These are phyloP conservation scores for Vireo griseus DNA, from an alignment of 2,797 vertebrate genomes.

Conservation along the genomic window DNA sequence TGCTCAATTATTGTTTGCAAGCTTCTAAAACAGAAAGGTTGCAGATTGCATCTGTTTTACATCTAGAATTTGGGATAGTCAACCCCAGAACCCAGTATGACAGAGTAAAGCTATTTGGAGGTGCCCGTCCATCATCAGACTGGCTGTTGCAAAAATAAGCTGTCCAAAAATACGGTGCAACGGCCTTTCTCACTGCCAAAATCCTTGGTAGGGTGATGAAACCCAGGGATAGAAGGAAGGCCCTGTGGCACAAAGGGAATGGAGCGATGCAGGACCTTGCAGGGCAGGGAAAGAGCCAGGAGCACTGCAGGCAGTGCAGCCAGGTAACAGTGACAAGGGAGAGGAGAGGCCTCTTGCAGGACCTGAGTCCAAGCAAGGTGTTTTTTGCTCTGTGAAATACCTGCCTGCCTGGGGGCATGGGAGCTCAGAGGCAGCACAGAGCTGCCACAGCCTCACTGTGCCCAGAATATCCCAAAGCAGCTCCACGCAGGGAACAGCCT, in stretches of 20 bases:
- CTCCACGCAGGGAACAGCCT: background rate
- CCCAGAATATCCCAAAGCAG: background rate
- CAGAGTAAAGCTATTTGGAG: background rate
- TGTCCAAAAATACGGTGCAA: background rate
- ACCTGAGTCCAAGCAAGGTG: background rate
- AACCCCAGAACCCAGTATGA: accelerated
- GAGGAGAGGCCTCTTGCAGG: background rate
- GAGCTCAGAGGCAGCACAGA: accelerated
- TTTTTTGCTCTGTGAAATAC: background rate
- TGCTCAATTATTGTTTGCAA: background rate
- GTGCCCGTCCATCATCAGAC: background rate
- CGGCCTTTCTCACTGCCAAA: background rate
- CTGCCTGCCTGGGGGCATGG: accelerated
- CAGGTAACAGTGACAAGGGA: background rate
- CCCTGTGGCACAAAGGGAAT: background rate
- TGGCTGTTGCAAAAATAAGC: background rate
- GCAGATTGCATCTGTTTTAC: background rate
- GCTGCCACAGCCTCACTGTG: background rate
- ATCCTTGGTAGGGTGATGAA: background rate
- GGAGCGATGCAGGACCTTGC: accelerated
- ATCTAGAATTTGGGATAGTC: background rate
- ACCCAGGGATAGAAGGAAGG: background rate
- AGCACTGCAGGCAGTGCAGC: background rate
- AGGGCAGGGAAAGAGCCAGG: background rate
- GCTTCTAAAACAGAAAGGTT: background rate